phyloP scores from a whole-genome alignment of 2,113 vertebrate genomes.

The Nannospalax galili region DNA sequence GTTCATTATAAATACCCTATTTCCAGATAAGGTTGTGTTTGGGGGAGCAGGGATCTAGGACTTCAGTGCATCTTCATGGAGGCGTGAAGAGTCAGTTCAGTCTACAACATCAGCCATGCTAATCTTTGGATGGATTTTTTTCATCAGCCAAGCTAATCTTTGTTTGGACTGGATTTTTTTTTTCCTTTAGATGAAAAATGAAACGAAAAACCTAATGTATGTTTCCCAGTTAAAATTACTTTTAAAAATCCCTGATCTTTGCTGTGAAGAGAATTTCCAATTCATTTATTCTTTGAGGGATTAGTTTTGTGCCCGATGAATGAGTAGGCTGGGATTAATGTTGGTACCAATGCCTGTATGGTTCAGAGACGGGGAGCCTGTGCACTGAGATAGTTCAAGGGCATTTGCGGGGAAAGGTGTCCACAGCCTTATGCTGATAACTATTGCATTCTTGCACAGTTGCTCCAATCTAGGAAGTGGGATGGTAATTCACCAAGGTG shows the following conservation, averaged over 20 bases:
- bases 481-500: neutral
- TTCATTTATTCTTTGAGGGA: neutral
- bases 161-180: neutral
- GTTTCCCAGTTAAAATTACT: neutral
- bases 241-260: neutral
- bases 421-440: neutral
- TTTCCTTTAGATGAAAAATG: neutral
- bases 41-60: neutral
- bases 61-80: neutral
- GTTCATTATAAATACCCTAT: neutral
- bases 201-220: no score
- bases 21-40: neutral
- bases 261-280: neutral
- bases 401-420: neutral
- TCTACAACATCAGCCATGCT: neutral
- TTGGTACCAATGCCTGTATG: neutral
- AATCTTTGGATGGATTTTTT: neutral
- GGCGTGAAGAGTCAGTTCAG: no score
- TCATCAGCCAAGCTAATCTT: neutral
- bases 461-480: neutral
- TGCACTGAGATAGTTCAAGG: neutral
- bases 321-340: neutral
- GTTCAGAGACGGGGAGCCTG: neutral
- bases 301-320: accelerated
- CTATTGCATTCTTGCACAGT: neutral